Conservation (phyloP, 2,888 invertebrate species). For the Smittia sp. region DNA sequence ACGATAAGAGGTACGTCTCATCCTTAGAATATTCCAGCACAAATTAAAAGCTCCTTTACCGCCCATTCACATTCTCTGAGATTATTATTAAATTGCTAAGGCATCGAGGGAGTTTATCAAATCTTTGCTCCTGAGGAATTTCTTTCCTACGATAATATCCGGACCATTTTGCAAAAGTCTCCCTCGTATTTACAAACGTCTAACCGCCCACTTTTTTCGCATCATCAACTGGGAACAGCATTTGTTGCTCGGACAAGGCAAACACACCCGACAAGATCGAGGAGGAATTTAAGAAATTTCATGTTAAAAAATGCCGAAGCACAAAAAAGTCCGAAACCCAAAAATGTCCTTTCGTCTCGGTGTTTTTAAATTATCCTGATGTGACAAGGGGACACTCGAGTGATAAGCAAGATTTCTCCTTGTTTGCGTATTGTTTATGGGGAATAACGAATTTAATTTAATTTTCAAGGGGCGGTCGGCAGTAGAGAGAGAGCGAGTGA, state of each 20-base stretch:
- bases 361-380: conserved; percentile 33
- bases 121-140: too few relatives aligned
- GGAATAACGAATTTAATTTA: conserved; percentile 38
- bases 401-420: conserved; percentile 38
- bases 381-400: conserved; percentile 27
- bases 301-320: background rate
- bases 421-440: conserved; percentile 38
- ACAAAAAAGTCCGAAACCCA: background rate
- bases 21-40: too few relatives aligned
- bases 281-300: background rate
- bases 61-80: too few relatives aligned
- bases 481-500: background rate
- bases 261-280: background rate
- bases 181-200: too few relatives aligned
- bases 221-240: too few relatives aligned
- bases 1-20: background rate
- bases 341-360: conserved; percentile 26
- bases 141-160: too few relatives aligned
- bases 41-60: too few relatives aligned
- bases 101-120: too few relatives aligned
- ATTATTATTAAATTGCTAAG: too few relatives aligned
- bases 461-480: background rate
- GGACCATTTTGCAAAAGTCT: too few relatives aligned
- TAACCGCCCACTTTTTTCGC: too few relatives aligned
- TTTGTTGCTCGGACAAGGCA: too few relatives aligned